Conservation (phyloP, 1,140 invertebrate genomes). For the Platyura marginata region DNA sequence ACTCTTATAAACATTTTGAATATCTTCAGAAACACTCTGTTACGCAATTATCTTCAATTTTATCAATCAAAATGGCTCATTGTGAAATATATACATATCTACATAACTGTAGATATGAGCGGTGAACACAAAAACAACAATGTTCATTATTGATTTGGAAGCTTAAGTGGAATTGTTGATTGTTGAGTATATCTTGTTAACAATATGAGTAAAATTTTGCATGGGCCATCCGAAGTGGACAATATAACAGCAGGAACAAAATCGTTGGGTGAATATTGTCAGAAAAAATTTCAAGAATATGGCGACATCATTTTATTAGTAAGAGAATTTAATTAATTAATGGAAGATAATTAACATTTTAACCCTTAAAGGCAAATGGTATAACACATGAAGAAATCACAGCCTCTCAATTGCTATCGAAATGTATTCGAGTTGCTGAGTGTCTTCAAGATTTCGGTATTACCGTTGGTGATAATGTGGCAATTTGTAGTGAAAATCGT, state of each 20-base stretch:
- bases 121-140: too few relatives aligned
- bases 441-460: slow-evolving; percentile 10
- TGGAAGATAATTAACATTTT: too few relatives aligned
- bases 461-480: slow-evolving; percentile 23
- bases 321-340: too few relatives aligned
- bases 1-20: too few relatives aligned
- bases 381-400: not conserved
- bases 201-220: not conserved
- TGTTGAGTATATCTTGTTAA: too few relatives aligned
- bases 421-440: not conserved
- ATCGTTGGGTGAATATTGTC: not conserved
- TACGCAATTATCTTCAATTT: too few relatives aligned
- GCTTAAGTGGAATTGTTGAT: too few relatives aligned
- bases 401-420: not conserved
- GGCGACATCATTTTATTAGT: not conserved
- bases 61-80: too few relatives aligned
- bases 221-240: not conserved
- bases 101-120: too few relatives aligned
- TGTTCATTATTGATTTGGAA: too few relatives aligned
- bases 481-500: slow-evolving; percentile 28
- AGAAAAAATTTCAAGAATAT: not conserved
- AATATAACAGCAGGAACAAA: not conserved
- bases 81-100: too few relatives aligned
- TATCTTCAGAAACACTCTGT: too few relatives aligned
- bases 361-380: not conserved